Evolutionary conservation across 1,140 invertebrate genomes (phyloP), one percentile per base, ranked within the genome.

Genomic region (Drosophila subpulchrella): DNA sequence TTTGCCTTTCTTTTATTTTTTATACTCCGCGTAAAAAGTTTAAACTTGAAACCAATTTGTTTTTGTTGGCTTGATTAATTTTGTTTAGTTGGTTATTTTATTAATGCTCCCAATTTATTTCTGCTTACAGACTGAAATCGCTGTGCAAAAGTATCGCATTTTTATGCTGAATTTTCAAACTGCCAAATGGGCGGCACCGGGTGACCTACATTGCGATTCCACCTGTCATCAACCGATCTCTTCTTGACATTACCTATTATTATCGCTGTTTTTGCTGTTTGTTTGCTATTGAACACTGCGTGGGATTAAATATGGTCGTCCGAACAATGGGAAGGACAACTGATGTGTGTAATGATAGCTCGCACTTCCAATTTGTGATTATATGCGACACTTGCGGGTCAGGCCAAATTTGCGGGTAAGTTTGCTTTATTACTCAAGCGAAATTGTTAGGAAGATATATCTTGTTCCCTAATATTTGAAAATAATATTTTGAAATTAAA

Each of bases 141-240:
- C 76, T 81, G 74, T 74, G 59, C 58, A 60, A 89, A 89, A 77
- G 76, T 89, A 77, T 81, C 76, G 80, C 60, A 84, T 75, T 80
- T 88, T 88, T 88, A 88, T 88, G 84, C 84, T 88, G 84, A 88
- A 53, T 84, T 88, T 60, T 89, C 72, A 88, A 81, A 78, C 88
- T 62, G 54, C 34, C 41, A 84, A 89, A 89, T 74, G 76, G 76
- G 80, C 68, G 67, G 66, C 46, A 74, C 41, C 12, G 41, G 62
- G 27, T 60, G 84, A 88, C 84, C 84, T 84, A 88, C 39, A 62
- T 88, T 56, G 44, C 38, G 20, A 47, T 20, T 57, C 36, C 10
- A 50, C 42, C 38, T 72, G 70, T 55, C 53, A 38, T 36, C 50
- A 55, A 34, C 17, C 27, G 39, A 66, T 48, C 34, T 13, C 44